Base-by-base conservation (phyloP, 2,888 invertebrate genomes). In the Eremobia ochroleuca region DNA sequence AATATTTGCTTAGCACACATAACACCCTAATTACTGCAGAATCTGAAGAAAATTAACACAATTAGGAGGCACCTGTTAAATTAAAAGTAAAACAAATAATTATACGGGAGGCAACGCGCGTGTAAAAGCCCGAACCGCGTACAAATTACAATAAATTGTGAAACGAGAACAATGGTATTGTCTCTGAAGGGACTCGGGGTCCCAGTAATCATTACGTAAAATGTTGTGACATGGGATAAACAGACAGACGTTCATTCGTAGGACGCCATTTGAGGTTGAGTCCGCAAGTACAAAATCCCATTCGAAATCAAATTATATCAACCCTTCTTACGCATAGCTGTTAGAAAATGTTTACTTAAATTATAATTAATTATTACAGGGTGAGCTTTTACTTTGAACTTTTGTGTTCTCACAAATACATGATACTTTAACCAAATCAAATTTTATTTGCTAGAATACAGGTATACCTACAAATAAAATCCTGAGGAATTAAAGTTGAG, bases 191-290 rank as follows among this genome's bases (percentile, higher is more conserved):
- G 90, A 90, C 85, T 85, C 80, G 15, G 85, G 86, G 87, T 85
- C 85, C 87, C 89, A 87, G 90, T 90, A 88, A 90, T 91, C 88
- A 91, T 91, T 91, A 87, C 87, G 87, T 88, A 89, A 90, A 90
- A 89, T 81, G 89, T 85, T 90, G 89, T 91, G 90, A 91, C 91
- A 85, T 83, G 82, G 90, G 91, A 89, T 89, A 88, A 89, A 89
- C 88, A 89, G 90, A 80, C 85, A 87, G 87, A 86, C 87, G 86
- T 85, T 87, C 77, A 85, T 86, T 83, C 82, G 82, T 85, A 88
- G 87, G 71, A 82, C 65, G 75, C 77, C 74, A 73, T 82, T 85
- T 87, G 84, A 77, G 81, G 79, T 82, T 74, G 73, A 87, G 75
- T 68, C 82, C 78, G 73, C 76, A 81, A 86, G 72, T 80, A 81